Evolutionary conservation across 2,888 invertebrate genomes (phyloP).

Genomic region (Linnaemya tessellans): DNA sequence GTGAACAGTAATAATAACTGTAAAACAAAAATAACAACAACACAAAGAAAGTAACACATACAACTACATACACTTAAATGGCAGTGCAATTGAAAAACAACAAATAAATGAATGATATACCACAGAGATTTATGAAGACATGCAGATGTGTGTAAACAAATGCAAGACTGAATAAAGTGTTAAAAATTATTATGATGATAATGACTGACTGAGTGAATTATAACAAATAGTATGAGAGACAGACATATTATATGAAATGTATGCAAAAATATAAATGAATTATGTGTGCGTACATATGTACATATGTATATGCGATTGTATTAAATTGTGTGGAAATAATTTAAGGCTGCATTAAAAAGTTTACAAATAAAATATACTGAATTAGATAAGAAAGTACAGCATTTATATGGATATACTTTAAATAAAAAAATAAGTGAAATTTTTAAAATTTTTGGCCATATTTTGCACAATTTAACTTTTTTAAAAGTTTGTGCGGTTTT

Average conservation of each 20-base stretch:
- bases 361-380: too few species aligned
- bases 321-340: neutral
- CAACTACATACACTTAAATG: constrained; percentile 27
- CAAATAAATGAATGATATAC: constrained; percentile 34
- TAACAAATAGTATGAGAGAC: constrained; percentile 1
- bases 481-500: neutral
- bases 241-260: neutral
- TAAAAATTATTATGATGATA: constrained; percentile 34
- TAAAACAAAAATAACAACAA: constrained; percentile 19
- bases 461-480: neutral
- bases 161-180: constrained; percentile 33
- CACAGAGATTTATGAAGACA: constrained; percentile 35
- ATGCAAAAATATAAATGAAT: neutral
- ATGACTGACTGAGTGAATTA: constrained; percentile 32
- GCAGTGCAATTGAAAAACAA: constrained; percentile 46
- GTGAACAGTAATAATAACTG: constrained; percentile 24
- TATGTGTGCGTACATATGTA: neutral
- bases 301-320: neutral
- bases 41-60: constrained; percentile 12
- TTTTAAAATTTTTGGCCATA: neutral
- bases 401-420: neutral
- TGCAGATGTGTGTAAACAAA: constrained; percentile 10
- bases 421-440: neutral
- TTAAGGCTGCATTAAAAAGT: neutral
- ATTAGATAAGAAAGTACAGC: constrained; percentile 1